A percentile compares a stretch with the other conserved stretches of the same genome.
phyloP scores from a whole-genome alignment of 1,140 invertebrate species.

The Popillia japonica region DNA sequence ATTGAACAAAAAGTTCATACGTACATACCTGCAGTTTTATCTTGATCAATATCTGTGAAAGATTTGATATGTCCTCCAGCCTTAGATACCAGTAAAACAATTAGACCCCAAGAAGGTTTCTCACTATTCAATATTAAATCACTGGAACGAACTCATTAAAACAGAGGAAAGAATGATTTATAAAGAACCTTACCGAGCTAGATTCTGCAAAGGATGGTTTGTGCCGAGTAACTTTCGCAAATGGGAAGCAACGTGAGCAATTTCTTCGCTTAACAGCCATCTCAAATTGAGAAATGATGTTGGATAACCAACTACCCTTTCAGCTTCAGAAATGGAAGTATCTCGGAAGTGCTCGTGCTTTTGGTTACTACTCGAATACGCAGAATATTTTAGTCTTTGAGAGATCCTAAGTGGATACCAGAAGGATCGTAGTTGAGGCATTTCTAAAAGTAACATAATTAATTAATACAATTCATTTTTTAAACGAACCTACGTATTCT shows the following conservation, averaged over 20 bases:
- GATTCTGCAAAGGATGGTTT: conserved; percentile 91
- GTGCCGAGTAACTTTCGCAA: conserved; percentile 91
- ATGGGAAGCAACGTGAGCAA: conserved; percentile 90
- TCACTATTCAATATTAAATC: conserved; percentile 50
- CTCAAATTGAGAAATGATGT: conserved; percentile 92
- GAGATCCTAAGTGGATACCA: neutral
- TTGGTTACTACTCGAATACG: neutral
- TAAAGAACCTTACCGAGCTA: conserved; percentile 73
- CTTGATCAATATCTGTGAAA: conserved; percentile 80
- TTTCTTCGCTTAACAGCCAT: conserved; percentile 91
- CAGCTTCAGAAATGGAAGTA: conserved; percentile 87
- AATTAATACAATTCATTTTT: no score
- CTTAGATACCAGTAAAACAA: conserved; percentile 90
- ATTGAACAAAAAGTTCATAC: no score
- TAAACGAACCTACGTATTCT: no score
- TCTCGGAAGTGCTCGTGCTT: conserved; percentile 76
- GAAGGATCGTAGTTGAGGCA: no score
- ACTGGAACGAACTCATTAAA: conserved; percentile 42
- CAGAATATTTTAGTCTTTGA: neutral
- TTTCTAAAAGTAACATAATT: no score
- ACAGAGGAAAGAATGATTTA: neutral
- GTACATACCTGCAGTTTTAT: conserved; percentile 76
- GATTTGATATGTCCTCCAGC: conserved; percentile 80
- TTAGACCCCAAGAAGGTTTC: conserved; percentile 79
- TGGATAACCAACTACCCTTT: conserved; percentile 95